Base-by-base conservation (phyloP, 2,888 invertebrate species). In the Scelioninae gen. 1 region DNA sequence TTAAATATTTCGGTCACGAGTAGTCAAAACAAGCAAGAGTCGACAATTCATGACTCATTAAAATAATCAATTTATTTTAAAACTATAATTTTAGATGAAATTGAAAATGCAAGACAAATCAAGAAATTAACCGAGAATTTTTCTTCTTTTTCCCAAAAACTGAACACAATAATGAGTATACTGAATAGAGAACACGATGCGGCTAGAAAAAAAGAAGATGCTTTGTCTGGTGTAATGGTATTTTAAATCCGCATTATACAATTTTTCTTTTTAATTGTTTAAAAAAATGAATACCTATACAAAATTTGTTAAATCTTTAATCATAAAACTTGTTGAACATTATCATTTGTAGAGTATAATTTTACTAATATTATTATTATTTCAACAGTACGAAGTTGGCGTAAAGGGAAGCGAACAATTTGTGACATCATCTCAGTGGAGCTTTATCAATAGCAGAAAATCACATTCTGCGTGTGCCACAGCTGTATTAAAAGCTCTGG, bases 361-460 rank as follows among this genome's bases (percentile, higher is more conserved):
- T 34, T 34, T 43, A 43, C 47, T 63, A 47, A 63, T 63, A 31
- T 34, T 65, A 11, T 55, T 31, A 4, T 55, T 63, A 23, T 63
- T 45, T 71, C 7, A 60, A 71, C 43, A 60, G 71, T 71, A 31
- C 23, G 71, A 71, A 60, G 15, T 71, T 15, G 71, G 71, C 58
- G 15, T 6, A 8, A 60, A 58, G 29, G 71, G 60, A 8, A 71
- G 71, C 15, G 51, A 29, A 13, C 9, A 16, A 8, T 66, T 66
- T 13, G 66, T 66, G 15, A 16, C n/a, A 3, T 7, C 16, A 13
- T 5, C 40, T 55, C 66, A 66, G 53, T 66, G 66, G 55, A 34
- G 29, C 8, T 13, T 34, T 43, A 66, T 66, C 13, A 60, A 60
- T 11, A 71, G 49, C 23, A 58, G 60, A 71, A 16, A 11, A 9